These are phyloP conservation scores for Empis livida DNA, from an alignment of 2,888 invertebrate genomes.

Conservation along the genomic window DNA sequence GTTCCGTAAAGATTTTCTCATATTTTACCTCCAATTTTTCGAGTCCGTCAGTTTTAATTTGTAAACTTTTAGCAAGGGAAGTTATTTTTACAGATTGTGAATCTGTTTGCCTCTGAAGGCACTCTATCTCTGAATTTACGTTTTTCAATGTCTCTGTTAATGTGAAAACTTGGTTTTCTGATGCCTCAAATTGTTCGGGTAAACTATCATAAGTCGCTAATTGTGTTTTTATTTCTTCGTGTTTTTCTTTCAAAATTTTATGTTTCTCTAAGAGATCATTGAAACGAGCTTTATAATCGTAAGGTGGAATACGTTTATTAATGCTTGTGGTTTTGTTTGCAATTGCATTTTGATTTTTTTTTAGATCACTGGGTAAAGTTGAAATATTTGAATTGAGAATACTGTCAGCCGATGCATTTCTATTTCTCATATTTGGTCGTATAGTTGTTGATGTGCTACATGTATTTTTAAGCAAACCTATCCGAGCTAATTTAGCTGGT, in stretches of 20 bases:
- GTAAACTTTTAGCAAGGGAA: constrained; percentile 20
- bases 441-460: constrained; percentile 7
- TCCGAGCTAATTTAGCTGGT: constrained; percentile 24
- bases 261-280: constrained; percentile 47
- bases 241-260: constrained; percentile 41
- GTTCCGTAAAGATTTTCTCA: constrained; percentile 6
- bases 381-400: not conserved
- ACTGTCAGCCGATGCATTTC: too few relatives aligned
- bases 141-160: constrained; percentile 23
- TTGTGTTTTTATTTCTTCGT: constrained; percentile 39
- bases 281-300: constrained; percentile 53
- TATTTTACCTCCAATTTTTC: constrained; percentile 19
- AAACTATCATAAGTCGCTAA: constrained; percentile 38
- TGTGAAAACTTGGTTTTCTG: constrained; percentile 26
- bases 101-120: constrained; percentile 23
- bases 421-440: too few relatives aligned
- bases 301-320: constrained; percentile 46
- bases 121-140: constrained; percentile 21
- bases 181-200: constrained; percentile 40
- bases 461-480: constrained; percentile 7
- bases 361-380: not conserved
- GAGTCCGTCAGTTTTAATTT: constrained; percentile 23
- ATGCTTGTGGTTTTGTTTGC: constrained; percentile 21
- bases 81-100: constrained; percentile 24
- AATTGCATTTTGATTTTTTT: not conserved